phyloP scores from a whole-genome alignment of 2,888 invertebrate species.

The Fabriciana adippe region DNA sequence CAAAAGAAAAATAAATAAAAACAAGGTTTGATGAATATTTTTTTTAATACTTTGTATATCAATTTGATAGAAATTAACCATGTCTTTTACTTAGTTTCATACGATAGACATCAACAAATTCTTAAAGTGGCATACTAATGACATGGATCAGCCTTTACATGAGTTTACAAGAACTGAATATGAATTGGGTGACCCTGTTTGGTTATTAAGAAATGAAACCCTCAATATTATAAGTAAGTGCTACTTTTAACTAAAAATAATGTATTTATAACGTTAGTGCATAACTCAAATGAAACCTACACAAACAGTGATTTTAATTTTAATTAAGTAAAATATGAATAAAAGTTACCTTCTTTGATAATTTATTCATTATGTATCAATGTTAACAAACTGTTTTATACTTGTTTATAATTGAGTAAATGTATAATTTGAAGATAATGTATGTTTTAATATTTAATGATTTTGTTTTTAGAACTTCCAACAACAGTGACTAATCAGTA shows the following conservation, averaged over 20 bases:
- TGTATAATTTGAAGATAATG: neutral
- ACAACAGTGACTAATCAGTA: constrained; percentile 58
- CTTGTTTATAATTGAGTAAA: too few species aligned
- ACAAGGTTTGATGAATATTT: constrained; percentile 47
- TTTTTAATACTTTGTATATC: neutral
- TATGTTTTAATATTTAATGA: neutral
- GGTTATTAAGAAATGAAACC: constrained; percentile 60
- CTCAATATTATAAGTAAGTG: constrained; percentile 59
- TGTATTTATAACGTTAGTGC: constrained; percentile 5
- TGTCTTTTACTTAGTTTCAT: constrained; percentile 46
- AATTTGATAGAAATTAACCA: neutral
- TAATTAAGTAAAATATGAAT: neutral
- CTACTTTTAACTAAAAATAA: neutral
- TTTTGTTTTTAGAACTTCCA: constrained; percentile 62
- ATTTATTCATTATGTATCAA: neutral
- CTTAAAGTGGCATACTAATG: constrained; percentile 55
- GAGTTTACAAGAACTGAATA: constrained; percentile 57
- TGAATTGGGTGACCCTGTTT: constrained; percentile 57
- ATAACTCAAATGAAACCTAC: neutral
- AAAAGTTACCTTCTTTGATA: neutral
- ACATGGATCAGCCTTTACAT: constrained; percentile 36
- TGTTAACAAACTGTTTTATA: neutral
- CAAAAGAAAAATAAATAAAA: constrained; percentile 46
- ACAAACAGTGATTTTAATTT: constrained; percentile 5
- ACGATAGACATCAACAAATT: constrained; percentile 40